phyloP scores from a whole-genome alignment of 2,888 invertebrate species.

The Hanleya hanleyi region DNA sequence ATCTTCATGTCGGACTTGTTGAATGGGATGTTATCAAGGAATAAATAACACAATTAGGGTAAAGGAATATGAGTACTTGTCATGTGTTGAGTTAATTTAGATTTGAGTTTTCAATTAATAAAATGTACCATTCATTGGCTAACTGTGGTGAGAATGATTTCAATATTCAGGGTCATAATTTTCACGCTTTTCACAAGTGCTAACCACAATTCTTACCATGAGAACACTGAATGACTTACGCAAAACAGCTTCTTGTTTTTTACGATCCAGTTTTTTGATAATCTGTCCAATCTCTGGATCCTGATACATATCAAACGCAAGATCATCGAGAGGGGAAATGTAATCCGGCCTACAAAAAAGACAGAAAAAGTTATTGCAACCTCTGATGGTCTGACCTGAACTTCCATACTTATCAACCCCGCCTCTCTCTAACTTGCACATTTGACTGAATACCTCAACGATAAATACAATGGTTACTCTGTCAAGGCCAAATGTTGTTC shows the following conservation, averaged over 20 bases:
- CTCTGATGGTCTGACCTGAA: no score
- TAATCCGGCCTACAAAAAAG: slow-evolving; percentile 72
- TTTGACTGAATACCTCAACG: no score
- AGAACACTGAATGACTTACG: slow-evolving; percentile 76
- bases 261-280: slow-evolving; percentile 88
- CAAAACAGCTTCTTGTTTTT: slow-evolving; percentile 90
- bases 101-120: neutral
- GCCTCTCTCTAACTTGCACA: no score
- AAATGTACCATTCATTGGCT: neutral
- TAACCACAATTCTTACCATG: neutral
- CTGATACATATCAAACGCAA: slow-evolving; percentile 97
- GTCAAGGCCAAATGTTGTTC: no score
- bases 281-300: slow-evolving; percentile 92
- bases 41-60: no score
- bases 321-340: slow-evolving; percentile 91
- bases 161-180: no score
- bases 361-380: no score
- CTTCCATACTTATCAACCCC: no score
- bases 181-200: neutral
- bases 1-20: no score
- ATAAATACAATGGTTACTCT: no score
- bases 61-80: no score
- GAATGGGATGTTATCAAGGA: neutral
- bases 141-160: neutral
- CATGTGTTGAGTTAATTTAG: no score